Percentiles rank a stretch among this genome's conserved stretches.
Conservation (phyloP, 2,888 invertebrate genomes). For the Pyralis farinalis region DNA sequence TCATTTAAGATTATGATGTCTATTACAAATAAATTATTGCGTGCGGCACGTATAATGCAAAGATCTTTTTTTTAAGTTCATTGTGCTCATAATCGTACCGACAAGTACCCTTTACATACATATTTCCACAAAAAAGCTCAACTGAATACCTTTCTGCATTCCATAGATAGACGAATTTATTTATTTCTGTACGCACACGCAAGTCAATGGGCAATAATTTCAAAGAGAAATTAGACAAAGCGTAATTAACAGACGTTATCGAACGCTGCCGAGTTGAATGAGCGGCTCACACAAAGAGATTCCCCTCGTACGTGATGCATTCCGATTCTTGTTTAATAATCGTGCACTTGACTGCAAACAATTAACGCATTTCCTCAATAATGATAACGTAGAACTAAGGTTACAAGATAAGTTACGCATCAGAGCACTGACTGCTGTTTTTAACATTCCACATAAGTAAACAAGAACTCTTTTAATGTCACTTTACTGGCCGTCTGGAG, state of each 20-base stretch:
- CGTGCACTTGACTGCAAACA: slow-evolving; percentile 43
- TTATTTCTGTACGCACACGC: background rate
- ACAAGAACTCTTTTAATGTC: too few relatives aligned
- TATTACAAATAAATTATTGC: too few relatives aligned
- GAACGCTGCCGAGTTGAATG: slow-evolving; percentile 41
- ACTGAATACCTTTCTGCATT: too few relatives aligned
- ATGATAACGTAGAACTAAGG: slow-evolving; percentile 25
- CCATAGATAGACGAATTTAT: too few relatives aligned
- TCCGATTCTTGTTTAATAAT: slow-evolving; percentile 48
- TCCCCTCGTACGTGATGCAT: slow-evolving; percentile 33
- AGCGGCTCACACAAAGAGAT: slow-evolving; percentile 54
- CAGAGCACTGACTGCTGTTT: background rate
- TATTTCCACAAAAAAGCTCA: too few relatives aligned
- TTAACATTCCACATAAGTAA: too few relatives aligned
- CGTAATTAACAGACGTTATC: slow-evolving; percentile 48
- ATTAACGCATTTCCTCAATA: slow-evolving; percentile 54
- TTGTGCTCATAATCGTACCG: too few relatives aligned
- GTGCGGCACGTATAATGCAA: too few relatives aligned
- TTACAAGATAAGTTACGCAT: background rate
- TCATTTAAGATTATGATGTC: too few relatives aligned
- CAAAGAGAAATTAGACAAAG: slow-evolving; percentile 33
- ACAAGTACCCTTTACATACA: too few relatives aligned
- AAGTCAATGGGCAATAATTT: slow-evolving; percentile 7
- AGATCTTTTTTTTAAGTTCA: too few relatives aligned
- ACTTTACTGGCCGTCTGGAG: too few relatives aligned